Percentiles rank a stretch among this genome's conserved stretches.
These are phyloP conservation scores for Drosophila colorata DNA, from an alignment of 2,888 invertebrate genomes.

Conservation along the genomic window DNA sequence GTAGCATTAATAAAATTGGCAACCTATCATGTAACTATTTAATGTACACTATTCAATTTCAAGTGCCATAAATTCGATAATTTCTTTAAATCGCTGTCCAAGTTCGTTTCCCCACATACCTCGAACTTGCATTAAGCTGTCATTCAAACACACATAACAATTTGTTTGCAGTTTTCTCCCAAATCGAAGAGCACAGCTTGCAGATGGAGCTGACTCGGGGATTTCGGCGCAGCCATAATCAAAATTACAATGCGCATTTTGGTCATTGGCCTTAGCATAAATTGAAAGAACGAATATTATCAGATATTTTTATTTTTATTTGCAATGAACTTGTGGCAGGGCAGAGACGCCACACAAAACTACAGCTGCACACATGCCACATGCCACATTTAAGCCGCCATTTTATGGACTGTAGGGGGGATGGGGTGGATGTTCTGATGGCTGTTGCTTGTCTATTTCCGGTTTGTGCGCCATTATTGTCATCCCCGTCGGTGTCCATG, in stretches of 20 bases:
- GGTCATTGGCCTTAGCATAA: slow-evolving; percentile 67
- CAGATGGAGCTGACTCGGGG: neutral
- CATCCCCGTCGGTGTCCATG: slow-evolving; percentile 22
- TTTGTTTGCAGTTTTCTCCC: slow-evolving; percentile 18
- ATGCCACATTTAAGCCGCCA: slow-evolving; percentile 66
- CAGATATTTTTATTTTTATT: slow-evolving; percentile 70
- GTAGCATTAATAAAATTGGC: neutral
- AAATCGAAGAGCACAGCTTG: slow-evolving; percentile 1
- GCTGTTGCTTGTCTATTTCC: slow-evolving; percentile 67
- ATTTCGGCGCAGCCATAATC: slow-evolving; percentile 23
- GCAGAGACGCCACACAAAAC: slow-evolving; percentile 23
- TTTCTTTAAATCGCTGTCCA: neutral
- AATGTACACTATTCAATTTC: neutral
- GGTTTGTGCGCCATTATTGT: slow-evolving; percentile 64
- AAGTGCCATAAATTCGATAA: neutral
- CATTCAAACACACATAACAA: slow-evolving; percentile 26
- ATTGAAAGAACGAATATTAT: slow-evolving; percentile 55
- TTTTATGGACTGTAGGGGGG: slow-evolving; percentile 29
- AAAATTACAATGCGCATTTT: slow-evolving; percentile 42
- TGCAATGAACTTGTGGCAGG: slow-evolving; percentile 60
- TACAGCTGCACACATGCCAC: slow-evolving; percentile 35
- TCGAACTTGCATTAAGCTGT: neutral
- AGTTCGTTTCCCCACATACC: neutral
- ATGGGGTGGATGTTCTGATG: slow-evolving; percentile 6
- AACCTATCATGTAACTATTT: too few species aligned